Evolutionary conservation across 2,113 vertebrate genomes (phyloP).

Genomic region (Oxyruncus cristatus): DNA sequence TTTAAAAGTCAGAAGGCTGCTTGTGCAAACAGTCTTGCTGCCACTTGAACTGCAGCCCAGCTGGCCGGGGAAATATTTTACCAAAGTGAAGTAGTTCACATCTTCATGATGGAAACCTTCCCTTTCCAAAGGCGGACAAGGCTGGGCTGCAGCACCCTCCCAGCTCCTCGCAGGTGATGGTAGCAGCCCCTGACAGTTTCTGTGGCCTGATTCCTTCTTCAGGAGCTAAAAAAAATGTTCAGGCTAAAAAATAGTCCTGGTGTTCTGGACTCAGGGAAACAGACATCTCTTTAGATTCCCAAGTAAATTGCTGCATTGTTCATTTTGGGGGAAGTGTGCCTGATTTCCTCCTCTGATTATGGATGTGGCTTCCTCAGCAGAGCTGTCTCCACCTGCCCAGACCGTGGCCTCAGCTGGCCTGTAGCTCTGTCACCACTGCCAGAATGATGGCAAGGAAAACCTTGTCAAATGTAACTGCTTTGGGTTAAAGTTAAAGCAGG

Average conservation of each 20-base stretch:
- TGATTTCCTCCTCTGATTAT: background rate
- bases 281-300: background rate
- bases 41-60: background rate
- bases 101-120: background rate
- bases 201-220: background rate
- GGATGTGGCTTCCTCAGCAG: background rate
- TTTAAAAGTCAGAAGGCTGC: background rate
- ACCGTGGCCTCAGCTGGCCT: background rate
- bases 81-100: background rate
- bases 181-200: background rate
- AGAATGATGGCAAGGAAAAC: accelerated
- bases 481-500: background rate
- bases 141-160: background rate
- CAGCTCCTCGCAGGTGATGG: accelerated
- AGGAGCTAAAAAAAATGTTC: background rate
- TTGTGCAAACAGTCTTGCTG: background rate
- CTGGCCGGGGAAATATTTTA: background rate
- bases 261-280: background rate
- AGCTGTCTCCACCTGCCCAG: background rate
- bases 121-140: background rate
- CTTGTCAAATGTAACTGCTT: background rate
- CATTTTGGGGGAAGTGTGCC: background rate
- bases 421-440: background rate
- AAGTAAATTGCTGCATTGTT: background rate
- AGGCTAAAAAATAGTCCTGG: background rate